These are phyloP conservation scores for Pangasius macronema DNA, from an alignment of 2,797 vertebrate genomes.

Conservation along the genomic window DNA sequence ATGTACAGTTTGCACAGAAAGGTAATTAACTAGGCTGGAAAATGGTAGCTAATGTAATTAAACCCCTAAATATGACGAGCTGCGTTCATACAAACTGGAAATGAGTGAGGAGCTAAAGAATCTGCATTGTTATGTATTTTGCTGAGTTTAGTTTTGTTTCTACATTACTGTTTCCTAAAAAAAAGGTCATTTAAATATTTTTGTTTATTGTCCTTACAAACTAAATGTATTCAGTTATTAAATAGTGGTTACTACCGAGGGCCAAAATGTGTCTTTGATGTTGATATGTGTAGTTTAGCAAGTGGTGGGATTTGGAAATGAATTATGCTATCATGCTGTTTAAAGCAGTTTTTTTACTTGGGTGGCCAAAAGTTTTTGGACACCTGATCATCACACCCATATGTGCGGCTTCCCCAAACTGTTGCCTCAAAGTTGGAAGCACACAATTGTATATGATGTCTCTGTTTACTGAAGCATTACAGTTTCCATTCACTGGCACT, in stretches of 20 bases:
- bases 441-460: neutral
- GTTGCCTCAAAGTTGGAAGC: neutral
- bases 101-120: neutral
- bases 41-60: neutral
- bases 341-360: neutral
- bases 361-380: neutral
- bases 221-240: neutral
- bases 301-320: neutral
- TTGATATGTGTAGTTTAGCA: neutral
- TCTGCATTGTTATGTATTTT: neutral
- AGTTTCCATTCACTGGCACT: neutral
- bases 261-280: neutral
- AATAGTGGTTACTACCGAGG: neutral
- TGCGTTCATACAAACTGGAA: neutral
- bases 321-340: neutral
- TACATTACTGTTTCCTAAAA: neutral
- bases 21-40: neutral
- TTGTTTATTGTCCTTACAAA: neutral
- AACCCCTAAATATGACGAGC: neutral
- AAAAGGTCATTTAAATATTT: neutral
- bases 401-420: neutral
- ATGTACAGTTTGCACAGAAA: conserved; percentile 2
- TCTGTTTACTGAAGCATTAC: neutral
- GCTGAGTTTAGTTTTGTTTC: neutral
- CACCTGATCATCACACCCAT: neutral